Conservation (phyloP, 2,888 invertebrate genomes). For the Tachystola acroxantha region DNA sequence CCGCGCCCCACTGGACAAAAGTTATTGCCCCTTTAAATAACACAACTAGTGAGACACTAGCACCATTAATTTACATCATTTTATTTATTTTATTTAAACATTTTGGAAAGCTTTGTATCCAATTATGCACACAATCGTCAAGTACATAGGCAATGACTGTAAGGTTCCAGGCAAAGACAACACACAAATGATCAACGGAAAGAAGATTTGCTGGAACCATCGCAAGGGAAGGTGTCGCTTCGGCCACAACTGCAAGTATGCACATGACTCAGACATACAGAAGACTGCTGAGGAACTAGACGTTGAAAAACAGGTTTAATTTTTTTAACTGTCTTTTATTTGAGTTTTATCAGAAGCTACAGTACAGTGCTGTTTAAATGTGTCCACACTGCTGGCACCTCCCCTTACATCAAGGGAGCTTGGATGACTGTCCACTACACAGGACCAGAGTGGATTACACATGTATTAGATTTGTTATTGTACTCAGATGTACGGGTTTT, state of each 20-base stretch:
- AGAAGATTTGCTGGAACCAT: slow-evolving; percentile 95
- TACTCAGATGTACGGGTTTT: no score
- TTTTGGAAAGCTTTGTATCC: slow-evolving; percentile 37
- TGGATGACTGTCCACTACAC: no score
- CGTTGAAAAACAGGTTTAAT: slow-evolving; percentile 71
- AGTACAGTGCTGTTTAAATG: no score
- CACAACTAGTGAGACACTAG: no score
- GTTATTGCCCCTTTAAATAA: no score
- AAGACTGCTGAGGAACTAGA: slow-evolving; percentile 79
- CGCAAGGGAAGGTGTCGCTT: slow-evolving; percentile 93
- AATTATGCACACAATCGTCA: slow-evolving; percentile 70
- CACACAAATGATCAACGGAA: slow-evolving; percentile 89
- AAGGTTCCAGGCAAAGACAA: slow-evolving; percentile 82
- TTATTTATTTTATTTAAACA: no score
- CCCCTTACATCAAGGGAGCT: no score
- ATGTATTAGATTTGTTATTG: no score
- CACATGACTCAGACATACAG: slow-evolving; percentile 92
- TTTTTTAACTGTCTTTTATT: not conserved
- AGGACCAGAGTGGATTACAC: no score
- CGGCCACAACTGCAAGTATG: slow-evolving; percentile 94
- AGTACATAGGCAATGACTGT: slow-evolving; percentile 77
- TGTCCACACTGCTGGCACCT: no score
- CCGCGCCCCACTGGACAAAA: no score
- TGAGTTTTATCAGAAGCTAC: not conserved
- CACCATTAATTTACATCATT: no score